These are phyloP conservation scores for Dipus sagitta DNA, from an alignment of 2,797 vertebrate species.

Conservation along the genomic window DNA sequence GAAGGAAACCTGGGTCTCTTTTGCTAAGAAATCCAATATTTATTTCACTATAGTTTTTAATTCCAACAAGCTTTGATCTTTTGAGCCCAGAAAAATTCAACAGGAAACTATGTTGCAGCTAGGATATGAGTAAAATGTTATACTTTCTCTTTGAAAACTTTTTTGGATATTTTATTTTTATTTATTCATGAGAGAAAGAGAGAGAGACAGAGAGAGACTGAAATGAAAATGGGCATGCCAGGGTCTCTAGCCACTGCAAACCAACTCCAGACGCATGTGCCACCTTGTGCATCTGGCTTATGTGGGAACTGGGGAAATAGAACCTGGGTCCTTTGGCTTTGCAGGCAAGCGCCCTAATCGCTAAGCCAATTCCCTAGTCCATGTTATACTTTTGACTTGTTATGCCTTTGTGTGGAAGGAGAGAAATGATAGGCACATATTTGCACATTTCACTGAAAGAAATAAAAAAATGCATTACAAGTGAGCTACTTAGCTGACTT, in stretches of 20 bases:
- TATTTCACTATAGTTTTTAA: conserved; percentile 29
- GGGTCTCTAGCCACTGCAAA: no score
- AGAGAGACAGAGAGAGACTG: no score
- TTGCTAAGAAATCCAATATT: conserved; percentile 37
- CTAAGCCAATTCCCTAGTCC: no score
- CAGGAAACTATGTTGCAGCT: not conserved
- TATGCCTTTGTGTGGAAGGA: not conserved
- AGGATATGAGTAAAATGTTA: not conserved
- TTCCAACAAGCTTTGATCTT: conserved; percentile 41
- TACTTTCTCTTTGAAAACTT: no score
- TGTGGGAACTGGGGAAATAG: no score
- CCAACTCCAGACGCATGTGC: no score
- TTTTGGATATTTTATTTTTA: no score
- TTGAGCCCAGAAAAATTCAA: conserved; percentile 20
- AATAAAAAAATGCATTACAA: conserved; percentile 29
- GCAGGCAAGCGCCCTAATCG: no score
- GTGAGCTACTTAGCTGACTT: not conserved
- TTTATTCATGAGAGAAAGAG: no score
- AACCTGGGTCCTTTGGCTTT: no score
- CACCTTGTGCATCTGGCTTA: no score
- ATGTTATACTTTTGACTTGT: not conserved
- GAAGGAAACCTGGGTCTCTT: not conserved
- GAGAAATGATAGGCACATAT: conserved; percentile 43
- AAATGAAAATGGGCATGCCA: no score
- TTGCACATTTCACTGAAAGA: conserved; percentile 13